Base-by-base conservation (phyloP, 1,140 invertebrate genomes). In the Zaprionus nigranus region DNA sequence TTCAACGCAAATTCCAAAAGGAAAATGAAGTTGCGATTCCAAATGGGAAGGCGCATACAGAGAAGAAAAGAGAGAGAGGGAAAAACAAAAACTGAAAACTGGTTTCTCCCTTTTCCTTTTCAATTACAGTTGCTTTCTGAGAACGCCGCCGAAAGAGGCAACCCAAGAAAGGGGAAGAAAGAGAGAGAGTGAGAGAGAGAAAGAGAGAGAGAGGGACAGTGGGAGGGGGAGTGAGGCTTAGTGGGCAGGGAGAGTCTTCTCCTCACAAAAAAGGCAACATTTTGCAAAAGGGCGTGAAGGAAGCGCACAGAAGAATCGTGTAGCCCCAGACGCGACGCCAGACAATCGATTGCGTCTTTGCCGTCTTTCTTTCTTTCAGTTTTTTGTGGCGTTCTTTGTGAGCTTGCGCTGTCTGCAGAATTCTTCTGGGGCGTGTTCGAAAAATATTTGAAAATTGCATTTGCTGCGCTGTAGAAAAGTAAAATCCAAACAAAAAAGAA, bases 91-190 rank as follows among this genome's bases (percentile, higher is more conserved):
- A 79, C 81, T 67, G 68, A 76, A 77, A 88, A 88, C 84, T 88
- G 85, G 85, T 88, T 88, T 88, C 81, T 88, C 84, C 84, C 84
- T 88, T 88, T 88, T 90, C 85, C 84, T 88, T 88, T 88, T 88
- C 79, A 88, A 88, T 84, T 90, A 88, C 84, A 88, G 84, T 88
- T 88, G 81, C 72, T 90, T 88, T 79, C 67, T 53, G 53, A 64
- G 81, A 85, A 66, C 49, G 17, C 30, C 13, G 40, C n/a, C 30
- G 3, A 34, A 34, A 34, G 30, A 34, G 30, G 40, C 40, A 17
- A 11, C n/a, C n/a, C 30, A 24, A 51, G 49, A 46, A 20, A 26
- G 67, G 30, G 15, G 5, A 5, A 63, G n/a, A 51, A 13, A 59
- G 40, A 26, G 9, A 49, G n/a, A 17, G 40, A 17, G n/a, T 9